Base-by-base conservation (phyloP, 2,113 vertebrate genomes). In the Psettodes erumei region DNA sequence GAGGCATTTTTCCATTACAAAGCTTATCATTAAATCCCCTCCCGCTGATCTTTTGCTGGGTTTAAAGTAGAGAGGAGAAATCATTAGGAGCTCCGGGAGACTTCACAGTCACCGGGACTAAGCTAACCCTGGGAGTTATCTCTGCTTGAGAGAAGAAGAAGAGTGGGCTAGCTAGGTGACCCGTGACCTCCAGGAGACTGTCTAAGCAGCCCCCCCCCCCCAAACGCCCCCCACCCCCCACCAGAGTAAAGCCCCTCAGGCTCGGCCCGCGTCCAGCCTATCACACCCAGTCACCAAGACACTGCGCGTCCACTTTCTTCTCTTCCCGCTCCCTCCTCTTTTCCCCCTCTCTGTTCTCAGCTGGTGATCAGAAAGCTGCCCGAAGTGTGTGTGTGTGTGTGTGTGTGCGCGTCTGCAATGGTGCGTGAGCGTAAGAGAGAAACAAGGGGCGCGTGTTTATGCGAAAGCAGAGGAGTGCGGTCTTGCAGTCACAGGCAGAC, bases 1-100 rank as follows among this genome's bases (percentile, higher is more conserved):
- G 86, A 91, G 89, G 83, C 79, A 80, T 91, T 92, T 92, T 90
- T 89, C 89, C 89, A 92, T 91, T 91, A 90, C 88, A 90, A 90
- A 92, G 91, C 91, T 87, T 90, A 92, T 93, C 90, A 92, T 93
- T 93, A 93, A 92, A 90, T 85, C 88, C 78, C 87, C 91, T 88
- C 92, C 91, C 11, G 91, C 89, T 91, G 88, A 86, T 89, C 89
- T 85, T 81, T 85, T 82, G 71, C 86, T 82, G 88, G 80, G 83
- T 91, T 91, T 77, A 90, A 92, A 92, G 90, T 85, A 75, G 72
- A 80, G 81, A 90, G 85, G 77, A 87, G 86, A 79, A 88, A 91
- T 91, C 88, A 91, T 92, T 91, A 91, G 88, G 83, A 85, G 84
- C 86, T 85, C 79, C 63, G 45, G 86, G 82, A 84, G 90, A 90